phyloP scores from a whole-genome alignment of 2,797 vertebrate species.

The Petrocephalus sullivani region DNA sequence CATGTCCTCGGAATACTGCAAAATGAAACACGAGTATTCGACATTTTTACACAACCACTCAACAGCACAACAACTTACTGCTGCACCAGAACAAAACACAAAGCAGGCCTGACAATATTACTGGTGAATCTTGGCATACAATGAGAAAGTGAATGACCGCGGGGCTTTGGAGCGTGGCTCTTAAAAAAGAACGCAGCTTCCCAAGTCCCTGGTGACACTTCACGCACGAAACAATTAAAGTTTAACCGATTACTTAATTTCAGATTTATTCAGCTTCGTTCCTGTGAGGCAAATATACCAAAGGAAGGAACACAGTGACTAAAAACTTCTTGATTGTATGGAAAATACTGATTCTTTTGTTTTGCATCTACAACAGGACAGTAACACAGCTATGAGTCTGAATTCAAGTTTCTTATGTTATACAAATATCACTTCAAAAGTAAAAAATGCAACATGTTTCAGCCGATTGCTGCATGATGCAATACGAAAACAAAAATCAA shows the following conservation, averaged over 20 bases:
- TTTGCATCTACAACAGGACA: background rate
- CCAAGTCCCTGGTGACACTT: slow-evolving; percentile 40
- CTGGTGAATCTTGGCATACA: slow-evolving; percentile 14
- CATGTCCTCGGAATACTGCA: slow-evolving; percentile 43
- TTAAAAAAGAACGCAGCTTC: slow-evolving; percentile 34
- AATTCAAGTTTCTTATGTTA: background rate
- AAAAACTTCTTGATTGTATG: background rate
- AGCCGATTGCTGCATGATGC: background rate
- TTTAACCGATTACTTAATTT: background rate
- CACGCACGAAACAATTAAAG: slow-evolving; percentile 32
- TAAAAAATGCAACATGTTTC: background rate
- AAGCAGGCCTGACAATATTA: slow-evolving; percentile 40
- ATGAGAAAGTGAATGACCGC: background rate
- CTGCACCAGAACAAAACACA: slow-evolving; percentile 52
- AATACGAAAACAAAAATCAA: background rate
- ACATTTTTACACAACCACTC: slow-evolving; percentile 49
- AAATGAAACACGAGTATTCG: slow-evolving; percentile 46
- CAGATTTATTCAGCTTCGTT: background rate
- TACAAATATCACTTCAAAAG: background rate
- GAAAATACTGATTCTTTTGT: background rate
- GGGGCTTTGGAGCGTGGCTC: background rate
- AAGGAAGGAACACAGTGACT: slow-evolving; percentile 24
- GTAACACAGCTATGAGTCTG: background rate
- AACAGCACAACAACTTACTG: slow-evolving; percentile 44
- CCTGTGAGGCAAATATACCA: slow-evolving; percentile 33